Conservation (phyloP, 2,113 vertebrate species). For the Pteronura brasiliensis region DNA sequence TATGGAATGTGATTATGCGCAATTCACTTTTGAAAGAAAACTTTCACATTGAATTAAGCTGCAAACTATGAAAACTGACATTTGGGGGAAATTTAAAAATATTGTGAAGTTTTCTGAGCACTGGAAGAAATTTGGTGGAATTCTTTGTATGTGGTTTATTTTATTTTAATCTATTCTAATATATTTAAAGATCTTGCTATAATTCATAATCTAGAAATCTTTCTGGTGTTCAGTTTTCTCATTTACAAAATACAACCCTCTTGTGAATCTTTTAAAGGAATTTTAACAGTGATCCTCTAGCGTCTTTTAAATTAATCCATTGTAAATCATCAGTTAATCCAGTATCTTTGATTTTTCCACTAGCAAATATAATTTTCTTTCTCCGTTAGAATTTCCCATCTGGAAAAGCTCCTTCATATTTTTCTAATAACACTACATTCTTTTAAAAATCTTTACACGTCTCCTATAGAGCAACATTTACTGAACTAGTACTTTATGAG, state of each 20-base stretch:
- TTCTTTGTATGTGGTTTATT: background rate
- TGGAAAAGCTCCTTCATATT: background rate
- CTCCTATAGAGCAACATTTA: background rate
- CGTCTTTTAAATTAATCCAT: background rate
- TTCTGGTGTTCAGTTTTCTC: background rate
- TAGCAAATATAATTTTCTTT: background rate
- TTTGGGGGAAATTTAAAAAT: background rate
- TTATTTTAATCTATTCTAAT: slow-evolving; percentile 29
- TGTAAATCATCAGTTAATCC: background rate
- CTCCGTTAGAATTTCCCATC: background rate
- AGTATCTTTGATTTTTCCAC: background rate
- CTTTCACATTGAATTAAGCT: slow-evolving; percentile 25
- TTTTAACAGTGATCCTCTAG: background rate
- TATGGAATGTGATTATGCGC: background rate
- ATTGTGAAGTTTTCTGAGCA: slow-evolving; percentile 14
- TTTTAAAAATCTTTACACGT: background rate
- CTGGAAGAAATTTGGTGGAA: background rate
- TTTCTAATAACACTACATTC: background rate
- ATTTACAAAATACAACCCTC: background rate
- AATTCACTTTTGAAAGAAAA: slow-evolving; percentile 42
- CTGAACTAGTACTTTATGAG: background rate
- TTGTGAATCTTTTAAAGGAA: background rate
- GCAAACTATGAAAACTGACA: background rate
- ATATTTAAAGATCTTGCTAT: background rate
- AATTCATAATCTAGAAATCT: background rate